Evolutionary conservation across 2,113 vertebrate genomes (phyloP).

Genomic region (Heliornis fulica): DNA sequence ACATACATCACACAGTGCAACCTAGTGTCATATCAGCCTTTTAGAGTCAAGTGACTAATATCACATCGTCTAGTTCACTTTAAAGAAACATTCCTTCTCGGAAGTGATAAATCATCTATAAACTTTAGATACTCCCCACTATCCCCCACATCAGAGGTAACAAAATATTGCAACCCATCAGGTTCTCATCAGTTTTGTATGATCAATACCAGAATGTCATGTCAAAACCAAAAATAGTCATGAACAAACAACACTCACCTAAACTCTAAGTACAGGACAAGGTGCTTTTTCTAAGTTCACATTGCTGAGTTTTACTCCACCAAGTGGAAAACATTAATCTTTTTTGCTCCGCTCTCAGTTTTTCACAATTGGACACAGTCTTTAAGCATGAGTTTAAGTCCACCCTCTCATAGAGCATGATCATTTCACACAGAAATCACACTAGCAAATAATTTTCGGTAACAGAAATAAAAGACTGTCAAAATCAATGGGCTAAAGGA

Average conservation of each 20-base stretch:
- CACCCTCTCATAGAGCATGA: background rate
- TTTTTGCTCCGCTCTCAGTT: background rate
- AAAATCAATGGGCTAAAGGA: constrained; percentile 67
- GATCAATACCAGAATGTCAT: constrained; percentile 28
- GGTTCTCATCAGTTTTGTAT: constrained; percentile 42
- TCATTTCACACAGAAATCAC: constrained; percentile 30
- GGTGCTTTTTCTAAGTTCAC: constrained; percentile 52
- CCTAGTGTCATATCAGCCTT: constrained; percentile 10
- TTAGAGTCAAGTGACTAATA: constrained; percentile 53
- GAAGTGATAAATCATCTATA: constrained; percentile 41
- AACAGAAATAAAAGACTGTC: constrained; percentile 62
- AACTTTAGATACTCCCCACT: constrained; percentile 18
- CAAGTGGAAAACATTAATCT: background rate
- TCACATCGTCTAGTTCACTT: constrained; percentile 23
- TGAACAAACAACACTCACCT: constrained; percentile 50
- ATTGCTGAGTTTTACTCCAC: constrained; percentile 40
- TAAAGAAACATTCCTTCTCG: constrained; percentile 58
- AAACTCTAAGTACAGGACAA: constrained; percentile 61
- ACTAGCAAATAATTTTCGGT: background rate
- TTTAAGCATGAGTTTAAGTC: constrained; percentile 33
- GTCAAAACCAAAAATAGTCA: constrained; percentile 13
- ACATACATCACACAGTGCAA: constrained; percentile 44
- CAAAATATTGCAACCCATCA: constrained; percentile 21
- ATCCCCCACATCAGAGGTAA: constrained; percentile 12
- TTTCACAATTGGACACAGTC: background rate